Evolutionary conservation across 2,888 invertebrate species (phyloP), one percentile per base, ranked within the genome.

Genomic region (Athalia circularis): DNA sequence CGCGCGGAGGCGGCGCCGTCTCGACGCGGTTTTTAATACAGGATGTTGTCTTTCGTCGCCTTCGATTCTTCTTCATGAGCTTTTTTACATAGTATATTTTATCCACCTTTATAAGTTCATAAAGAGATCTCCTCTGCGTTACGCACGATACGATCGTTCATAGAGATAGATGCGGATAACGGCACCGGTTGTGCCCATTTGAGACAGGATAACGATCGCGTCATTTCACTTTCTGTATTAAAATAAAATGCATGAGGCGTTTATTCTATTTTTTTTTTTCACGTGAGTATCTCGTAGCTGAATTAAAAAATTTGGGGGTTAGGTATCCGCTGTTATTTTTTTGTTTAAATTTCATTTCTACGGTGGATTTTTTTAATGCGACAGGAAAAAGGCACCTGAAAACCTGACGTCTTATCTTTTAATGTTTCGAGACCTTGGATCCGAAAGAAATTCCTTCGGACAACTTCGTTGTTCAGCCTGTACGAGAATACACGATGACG

Each of bases 371-470:
- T 29, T 29, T 29, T 29, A 29, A 29, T 57, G 72, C 13, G 59
- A 4, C n/a, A 72, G 59, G 59, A 72, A 72, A 59, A 29, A 72
- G 59, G 59, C 57, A 59, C 61, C 72, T 48, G 59, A 47, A 45
- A 29, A 68, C 50, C 68, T 9, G 68, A 29, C n/a, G 45, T 52
- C 62, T 64, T 75, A 61, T 75, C 75, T 61, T 29, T 29, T 59
- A 47, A 50, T 29, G 43, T 45, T 50, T 29, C 75, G 48, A 47
- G 72, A 61, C 61, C 59, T 59, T 59, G 57, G 7, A 45, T 11
- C 13, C 62, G 11, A 64, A 64, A 62, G 59, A 7, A 6, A n/a
- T 50, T 57, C 48, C 75, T 13, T 11, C 61, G 62, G 68, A 68
- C 65, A 59, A 50, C 50, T 48, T 47, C 75, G 62, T 62, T 62